These are phyloP conservation scores for Oryzias javanicus DNA, from an alignment of 2,113 vertebrate genomes.

Conservation along the genomic window DNA sequence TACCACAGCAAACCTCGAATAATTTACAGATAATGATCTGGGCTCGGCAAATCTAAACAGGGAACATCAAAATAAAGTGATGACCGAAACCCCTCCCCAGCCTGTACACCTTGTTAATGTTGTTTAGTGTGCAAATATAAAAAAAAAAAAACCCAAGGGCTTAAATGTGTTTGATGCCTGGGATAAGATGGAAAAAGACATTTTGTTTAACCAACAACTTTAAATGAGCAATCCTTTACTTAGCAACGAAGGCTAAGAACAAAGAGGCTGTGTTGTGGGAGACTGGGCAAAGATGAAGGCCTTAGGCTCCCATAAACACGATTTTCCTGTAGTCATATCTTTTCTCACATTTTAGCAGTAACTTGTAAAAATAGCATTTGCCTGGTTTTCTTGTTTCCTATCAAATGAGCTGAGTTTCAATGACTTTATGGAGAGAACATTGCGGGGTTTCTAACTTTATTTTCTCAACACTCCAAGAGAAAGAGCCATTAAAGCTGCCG, in stretches of 20 bases:
- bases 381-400: neutral
- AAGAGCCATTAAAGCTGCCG: neutral
- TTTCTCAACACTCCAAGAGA: neutral
- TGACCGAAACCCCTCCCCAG: slow-evolving; percentile 50
- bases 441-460: neutral
- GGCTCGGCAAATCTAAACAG: slow-evolving; percentile 36
- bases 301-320: neutral
- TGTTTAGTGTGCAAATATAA: slow-evolving; percentile 28
- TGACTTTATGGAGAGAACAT: neutral
- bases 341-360: neutral
- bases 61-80: slow-evolving; percentile 53
- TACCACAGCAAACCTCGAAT: slow-evolving; percentile 28
- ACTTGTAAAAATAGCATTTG: slow-evolving; percentile 1
- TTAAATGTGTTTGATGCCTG: slow-evolving; percentile 62
- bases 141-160: slow-evolving; percentile 36
- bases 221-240: slow-evolving; percentile 53
- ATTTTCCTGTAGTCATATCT: slow-evolving; percentile 9
- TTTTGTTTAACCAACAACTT: slow-evolving; percentile 55
- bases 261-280: slow-evolving; percentile 3
- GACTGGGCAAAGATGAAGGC: neutral
- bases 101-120: slow-evolving; percentile 53
- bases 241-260: slow-evolving; percentile 38
- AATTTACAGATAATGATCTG: slow-evolving; percentile 24
- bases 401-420: neutral
- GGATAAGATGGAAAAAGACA: slow-evolving; percentile 54